A percentile compares a stretch with the other conserved stretches of the same genome.
phyloP scores from a whole-genome alignment of 2,113 vertebrate genomes.

The Xenopus borealis region DNA sequence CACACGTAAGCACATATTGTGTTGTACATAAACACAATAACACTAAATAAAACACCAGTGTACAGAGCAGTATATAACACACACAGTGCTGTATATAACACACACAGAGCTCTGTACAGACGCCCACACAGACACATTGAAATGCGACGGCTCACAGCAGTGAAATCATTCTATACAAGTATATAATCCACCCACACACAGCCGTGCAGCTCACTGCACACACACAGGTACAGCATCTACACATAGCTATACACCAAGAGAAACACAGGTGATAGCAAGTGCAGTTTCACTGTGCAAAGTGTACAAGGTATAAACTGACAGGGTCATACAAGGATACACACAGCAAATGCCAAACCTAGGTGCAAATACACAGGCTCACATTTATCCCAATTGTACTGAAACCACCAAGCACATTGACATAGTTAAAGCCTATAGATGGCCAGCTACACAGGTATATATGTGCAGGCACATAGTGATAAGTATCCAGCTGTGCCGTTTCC shows the following conservation, averaged over 20 bases:
- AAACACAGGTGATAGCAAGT: neutral
- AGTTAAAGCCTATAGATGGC: too few relatives aligned
- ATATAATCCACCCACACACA: slow-evolving; percentile 45
- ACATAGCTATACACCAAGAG: neutral
- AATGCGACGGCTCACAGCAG: slow-evolving; percentile 45
- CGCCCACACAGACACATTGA: slow-evolving; percentile 46
- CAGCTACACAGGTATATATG: too few relatives aligned
- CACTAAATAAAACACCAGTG: neutral
- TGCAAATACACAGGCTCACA: too few relatives aligned
- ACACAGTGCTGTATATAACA: slow-evolving; percentile 34
- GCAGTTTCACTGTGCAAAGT: too few relatives aligned
- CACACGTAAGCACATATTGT: too few relatives aligned
- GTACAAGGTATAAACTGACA: too few relatives aligned
- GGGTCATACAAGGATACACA: too few relatives aligned
- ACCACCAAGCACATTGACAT: too few relatives aligned
- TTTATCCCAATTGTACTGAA: too few relatives aligned
- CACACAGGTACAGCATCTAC: slow-evolving; percentile 27
- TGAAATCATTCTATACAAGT: slow-evolving; percentile 46
- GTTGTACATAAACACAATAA: neutral
- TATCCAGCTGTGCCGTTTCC: too few relatives aligned
- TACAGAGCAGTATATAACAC: neutral
- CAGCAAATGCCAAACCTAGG: too few relatives aligned
- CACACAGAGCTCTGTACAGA: slow-evolving; percentile 38
- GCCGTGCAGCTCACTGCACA: slow-evolving; percentile 35
- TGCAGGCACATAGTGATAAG: too few relatives aligned